Percentiles rank a stretch among this genome's conserved stretches.
phyloP scores from a whole-genome alignment of 2,797 vertebrate genomes.

The Emys orbicularis region DNA sequence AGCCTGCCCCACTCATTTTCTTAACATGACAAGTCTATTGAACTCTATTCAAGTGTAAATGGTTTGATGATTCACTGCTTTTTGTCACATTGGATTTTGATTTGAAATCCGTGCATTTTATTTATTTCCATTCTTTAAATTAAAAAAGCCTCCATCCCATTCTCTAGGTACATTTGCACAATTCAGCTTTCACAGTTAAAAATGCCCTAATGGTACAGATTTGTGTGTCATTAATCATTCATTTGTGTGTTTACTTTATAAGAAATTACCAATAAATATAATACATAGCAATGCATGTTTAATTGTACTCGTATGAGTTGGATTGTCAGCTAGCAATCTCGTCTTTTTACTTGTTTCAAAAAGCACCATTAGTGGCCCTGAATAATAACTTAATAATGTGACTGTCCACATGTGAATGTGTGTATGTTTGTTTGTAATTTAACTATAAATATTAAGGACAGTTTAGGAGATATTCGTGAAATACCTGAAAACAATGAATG shows the following conservation, averaged over 20 bases:
- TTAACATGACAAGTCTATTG: rapidly evolving
- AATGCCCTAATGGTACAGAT: neutral
- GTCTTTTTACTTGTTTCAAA: rapidly evolving
- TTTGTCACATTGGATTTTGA: neutral
- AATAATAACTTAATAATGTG: neutral
- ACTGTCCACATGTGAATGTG: neutral
- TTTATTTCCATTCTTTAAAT: neutral
- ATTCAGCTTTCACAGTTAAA: neutral
- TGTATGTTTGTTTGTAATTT: neutral
- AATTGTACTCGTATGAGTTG: neutral
- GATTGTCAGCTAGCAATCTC: neutral
- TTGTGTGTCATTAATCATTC: neutral
- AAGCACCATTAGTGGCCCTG: neutral
- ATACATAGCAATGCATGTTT: neutral
- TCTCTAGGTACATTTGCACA: neutral
- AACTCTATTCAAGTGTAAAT: rapidly evolving
- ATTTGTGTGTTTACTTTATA: neutral
- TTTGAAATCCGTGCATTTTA: neutral
- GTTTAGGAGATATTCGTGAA: slow-evolving; percentile 33
- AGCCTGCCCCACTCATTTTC: neutral
- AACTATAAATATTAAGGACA: neutral
- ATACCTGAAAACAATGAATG: slow-evolving; percentile 38
- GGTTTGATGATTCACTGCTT: neutral
- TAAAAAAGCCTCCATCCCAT: neutral
- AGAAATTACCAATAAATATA: neutral